Evolutionary conservation across 2,113 vertebrate genomes (phyloP).

Genomic region (Trichomycterus rosablanca): DNA sequence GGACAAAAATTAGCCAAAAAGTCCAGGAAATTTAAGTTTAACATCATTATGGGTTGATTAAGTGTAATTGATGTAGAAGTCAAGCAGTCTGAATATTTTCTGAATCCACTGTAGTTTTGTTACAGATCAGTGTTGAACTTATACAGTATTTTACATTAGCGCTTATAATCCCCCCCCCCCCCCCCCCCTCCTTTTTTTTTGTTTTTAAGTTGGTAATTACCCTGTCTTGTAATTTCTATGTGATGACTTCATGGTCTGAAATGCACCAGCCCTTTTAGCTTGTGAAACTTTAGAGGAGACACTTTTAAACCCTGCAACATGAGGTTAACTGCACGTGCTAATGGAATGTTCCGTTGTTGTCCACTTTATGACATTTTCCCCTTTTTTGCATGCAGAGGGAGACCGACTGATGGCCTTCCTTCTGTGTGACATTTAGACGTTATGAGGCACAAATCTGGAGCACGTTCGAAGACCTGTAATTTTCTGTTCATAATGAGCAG

Average conservation of each 20-base stretch:
- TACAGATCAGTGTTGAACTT: no score
- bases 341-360: conserved; percentile 40
- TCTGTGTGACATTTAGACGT: conserved; percentile 44
- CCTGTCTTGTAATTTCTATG: no score
- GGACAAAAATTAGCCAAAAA: no score
- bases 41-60: no score
- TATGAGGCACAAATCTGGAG: conserved; percentile 47
- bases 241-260: conserved; percentile 11
- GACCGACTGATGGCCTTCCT: conserved; percentile 25
- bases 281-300: conserved; percentile 21
- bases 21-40: no score
- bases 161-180: no score
- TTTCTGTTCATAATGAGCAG: conserved; percentile 48
- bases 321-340: conserved; percentile 23
- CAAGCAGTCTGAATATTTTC: no score
- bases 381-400: conserved; percentile 13
- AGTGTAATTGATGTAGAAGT: no score
- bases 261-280: conserved; percentile 5
- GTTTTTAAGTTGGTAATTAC: no score
- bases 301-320: conserved; percentile 18
- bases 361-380: conserved; percentile 33
- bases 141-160: no score
- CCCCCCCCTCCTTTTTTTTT: no score
- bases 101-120: no score
- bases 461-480: conserved; percentile 53